Evolutionary conservation across 2,113 vertebrate species (phyloP).

Genomic region (Chaetops frenatus): DNA sequence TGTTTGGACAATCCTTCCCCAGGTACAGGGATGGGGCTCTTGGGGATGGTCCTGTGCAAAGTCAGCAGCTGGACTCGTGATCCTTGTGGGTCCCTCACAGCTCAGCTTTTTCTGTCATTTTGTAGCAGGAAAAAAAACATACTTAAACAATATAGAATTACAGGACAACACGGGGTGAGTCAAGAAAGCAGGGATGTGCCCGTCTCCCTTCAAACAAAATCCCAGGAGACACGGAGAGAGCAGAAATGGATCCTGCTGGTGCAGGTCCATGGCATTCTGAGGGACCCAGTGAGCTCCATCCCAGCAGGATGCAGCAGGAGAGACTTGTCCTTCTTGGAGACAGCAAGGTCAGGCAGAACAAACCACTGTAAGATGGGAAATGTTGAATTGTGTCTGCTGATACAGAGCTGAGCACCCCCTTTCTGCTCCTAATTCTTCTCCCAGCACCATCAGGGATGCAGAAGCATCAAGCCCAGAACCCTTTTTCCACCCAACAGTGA

Average conservation of each 20-base stretch:
- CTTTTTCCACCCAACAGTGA: not conserved
- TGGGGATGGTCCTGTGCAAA: not conserved
- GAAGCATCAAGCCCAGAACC: not conserved
- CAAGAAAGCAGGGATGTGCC: rapidly evolving
- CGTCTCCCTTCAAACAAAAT: rapidly evolving
- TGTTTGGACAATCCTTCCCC: not conserved
- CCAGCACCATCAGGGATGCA: not conserved
- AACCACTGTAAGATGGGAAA: not conserved
- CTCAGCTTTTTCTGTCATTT: not conserved
- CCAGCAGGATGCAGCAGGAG: not conserved
- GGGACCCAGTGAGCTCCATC: not conserved
- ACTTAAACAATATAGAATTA: not conserved
- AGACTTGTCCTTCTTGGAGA: not conserved
- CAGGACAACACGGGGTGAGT: not conserved
- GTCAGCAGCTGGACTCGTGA: not conserved
- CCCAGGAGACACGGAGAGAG: not conserved
- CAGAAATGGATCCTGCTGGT: not conserved
- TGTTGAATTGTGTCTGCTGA: not conserved
- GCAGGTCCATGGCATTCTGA: rapidly evolving
- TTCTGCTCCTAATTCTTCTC: not conserved
- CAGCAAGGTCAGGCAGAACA: not conserved
- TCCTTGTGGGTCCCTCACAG: not conserved
- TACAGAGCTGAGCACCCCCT: not conserved
- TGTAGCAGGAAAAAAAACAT: too few relatives aligned
- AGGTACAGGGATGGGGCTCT: not conserved